phyloP scores from a whole-genome alignment of 2,113 vertebrate species.

The Xiphophorus maculatus region DNA sequence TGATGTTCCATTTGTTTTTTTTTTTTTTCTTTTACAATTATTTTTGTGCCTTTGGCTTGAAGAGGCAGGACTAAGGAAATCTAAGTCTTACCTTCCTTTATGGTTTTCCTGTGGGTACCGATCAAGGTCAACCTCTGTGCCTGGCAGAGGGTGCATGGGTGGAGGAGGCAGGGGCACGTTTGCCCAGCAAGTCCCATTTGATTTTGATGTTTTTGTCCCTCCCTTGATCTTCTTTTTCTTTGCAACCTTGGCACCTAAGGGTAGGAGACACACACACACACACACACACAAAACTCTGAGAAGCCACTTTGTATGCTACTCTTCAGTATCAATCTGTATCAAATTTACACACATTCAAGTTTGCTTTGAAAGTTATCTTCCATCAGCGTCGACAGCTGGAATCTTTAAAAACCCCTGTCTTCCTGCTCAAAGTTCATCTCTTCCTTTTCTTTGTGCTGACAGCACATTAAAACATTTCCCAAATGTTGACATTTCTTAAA shows the following conservation, averaged over 20 bases:
- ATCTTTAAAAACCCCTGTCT: slow-evolving; percentile 33
- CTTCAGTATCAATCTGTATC: background rate
- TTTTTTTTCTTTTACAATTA: slow-evolving; percentile 24
- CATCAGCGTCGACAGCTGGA: slow-evolving; percentile 25
- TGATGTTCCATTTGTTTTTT: slow-evolving; percentile 32
- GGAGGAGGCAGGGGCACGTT: slow-evolving; percentile 94
- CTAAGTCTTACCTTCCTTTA: slow-evolving; percentile 84
- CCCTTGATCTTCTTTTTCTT: slow-evolving; percentile 97
- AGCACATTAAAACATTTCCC: slow-evolving; percentile 52
- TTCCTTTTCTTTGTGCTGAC: slow-evolving; percentile 45
- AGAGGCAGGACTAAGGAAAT: slow-evolving; percentile 48
- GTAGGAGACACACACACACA: background rate
- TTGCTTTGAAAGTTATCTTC: slow-evolving; percentile 32
- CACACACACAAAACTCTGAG: background rate
- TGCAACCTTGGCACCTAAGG: slow-evolving; percentile 91
- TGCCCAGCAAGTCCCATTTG: slow-evolving; percentile 92
- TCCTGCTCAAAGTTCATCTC: slow-evolving; percentile 31
- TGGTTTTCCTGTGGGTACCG: slow-evolving; percentile 89
- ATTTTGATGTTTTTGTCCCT: slow-evolving; percentile 89
- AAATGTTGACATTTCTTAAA: slow-evolving; percentile 70
- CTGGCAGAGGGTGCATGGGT: slow-evolving; percentile 93
- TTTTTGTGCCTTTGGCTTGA: slow-evolving; percentile 28
- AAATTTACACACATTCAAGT: slow-evolving; percentile 6
- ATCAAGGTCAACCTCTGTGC: slow-evolving; percentile 94
- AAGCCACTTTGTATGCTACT: slow-evolving; percentile 1